Conservation (phyloP, 2,888 invertebrate species). For the Drosophila dives region DNA sequence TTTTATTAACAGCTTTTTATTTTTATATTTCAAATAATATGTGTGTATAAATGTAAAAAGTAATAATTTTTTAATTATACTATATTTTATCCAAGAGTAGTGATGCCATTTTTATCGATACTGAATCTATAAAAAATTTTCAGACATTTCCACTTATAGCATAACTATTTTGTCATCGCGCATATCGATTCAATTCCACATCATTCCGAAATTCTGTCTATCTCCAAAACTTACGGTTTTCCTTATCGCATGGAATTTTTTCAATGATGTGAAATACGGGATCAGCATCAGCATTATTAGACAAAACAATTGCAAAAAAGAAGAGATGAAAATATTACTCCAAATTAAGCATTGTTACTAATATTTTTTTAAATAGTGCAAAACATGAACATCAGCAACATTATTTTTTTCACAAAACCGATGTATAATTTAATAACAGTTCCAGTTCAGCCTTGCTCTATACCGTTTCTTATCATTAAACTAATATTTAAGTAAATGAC, state of each 20-base stretch:
- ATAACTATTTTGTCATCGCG: not conserved
- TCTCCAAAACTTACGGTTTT: not conserved
- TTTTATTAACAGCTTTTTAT: constrained; percentile 10
- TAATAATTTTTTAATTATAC: constrained; percentile 48
- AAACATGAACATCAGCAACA: not conserved
- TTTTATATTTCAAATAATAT: constrained; percentile 15
- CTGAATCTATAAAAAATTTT: not conserved
- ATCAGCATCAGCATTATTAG: not conserved
- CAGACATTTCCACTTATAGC: not conserved
- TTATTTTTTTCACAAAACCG: too few species aligned
- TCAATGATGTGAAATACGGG: not conserved
- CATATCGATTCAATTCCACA: constrained; percentile 3
- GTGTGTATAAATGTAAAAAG: constrained; percentile 33
- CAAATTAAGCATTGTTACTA: too few species aligned
- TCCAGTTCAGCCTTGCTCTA: too few species aligned
- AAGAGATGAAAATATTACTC: too few species aligned
- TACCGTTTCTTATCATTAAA: too few species aligned
- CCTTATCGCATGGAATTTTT: not conserved
- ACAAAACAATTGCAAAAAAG: not conserved
- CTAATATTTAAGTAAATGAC: too few species aligned
- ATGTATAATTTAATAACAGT: too few species aligned
- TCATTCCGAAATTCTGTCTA: not conserved
- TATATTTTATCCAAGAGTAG: constrained; percentile 45
- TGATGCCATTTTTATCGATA: constrained; percentile 15
- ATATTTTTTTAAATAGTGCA: not conserved